Evolutionary conservation across 2,113 vertebrate genomes (phyloP).

Genomic region (Chinchilla lanigera): DNA sequence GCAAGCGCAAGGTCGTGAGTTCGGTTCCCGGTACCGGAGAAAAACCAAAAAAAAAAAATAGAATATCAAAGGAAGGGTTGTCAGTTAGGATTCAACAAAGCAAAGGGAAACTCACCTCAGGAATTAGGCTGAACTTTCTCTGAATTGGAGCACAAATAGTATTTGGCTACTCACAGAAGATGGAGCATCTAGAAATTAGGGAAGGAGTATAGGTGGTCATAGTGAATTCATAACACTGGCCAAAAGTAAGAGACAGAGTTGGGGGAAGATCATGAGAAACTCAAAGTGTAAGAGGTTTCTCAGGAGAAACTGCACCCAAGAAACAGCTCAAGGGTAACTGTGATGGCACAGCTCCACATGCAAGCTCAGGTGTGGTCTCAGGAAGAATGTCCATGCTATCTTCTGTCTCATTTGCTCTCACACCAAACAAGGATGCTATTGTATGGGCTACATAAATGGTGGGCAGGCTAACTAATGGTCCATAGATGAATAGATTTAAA

Average conservation of each 20-base stretch:
- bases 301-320: neutral
- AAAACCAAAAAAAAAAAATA: too few species aligned
- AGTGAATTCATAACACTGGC: neutral
- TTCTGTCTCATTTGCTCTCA: neutral
- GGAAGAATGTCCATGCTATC: neutral
- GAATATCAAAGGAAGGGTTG: neutral
- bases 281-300: neutral
- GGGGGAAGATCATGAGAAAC: neutral
- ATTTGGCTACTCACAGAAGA: neutral
- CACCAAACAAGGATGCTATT: constrained; percentile 12
- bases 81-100: neutral
- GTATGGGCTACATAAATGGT: neutral
- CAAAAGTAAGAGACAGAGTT: neutral
- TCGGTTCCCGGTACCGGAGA: too few species aligned
- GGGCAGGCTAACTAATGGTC: constrained; percentile 22
- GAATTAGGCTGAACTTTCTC: neutral
- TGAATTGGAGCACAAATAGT: neutral
- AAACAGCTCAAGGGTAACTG: neutral
- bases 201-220: neutral
- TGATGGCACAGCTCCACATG: neutral
- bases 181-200: neutral
- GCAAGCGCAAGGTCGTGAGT: too few species aligned
- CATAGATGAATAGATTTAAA: neutral
- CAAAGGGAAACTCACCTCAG: neutral
- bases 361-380: neutral